phyloP scores from a whole-genome alignment of 2,113 vertebrate species.

The Eidolon helvum region DNA sequence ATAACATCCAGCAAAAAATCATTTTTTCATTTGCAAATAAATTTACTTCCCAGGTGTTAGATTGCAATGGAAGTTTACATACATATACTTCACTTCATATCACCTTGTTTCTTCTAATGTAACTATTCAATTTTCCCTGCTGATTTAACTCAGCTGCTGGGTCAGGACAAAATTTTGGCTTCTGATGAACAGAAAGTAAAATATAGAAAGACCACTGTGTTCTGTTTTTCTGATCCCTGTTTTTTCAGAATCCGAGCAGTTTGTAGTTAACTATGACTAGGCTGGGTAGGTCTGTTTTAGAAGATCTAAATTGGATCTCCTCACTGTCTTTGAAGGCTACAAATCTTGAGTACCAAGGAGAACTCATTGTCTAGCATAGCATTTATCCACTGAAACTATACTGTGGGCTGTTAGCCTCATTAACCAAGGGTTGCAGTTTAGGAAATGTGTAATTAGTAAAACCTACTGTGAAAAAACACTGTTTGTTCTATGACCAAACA shows the following conservation, averaged over 20 bases:
- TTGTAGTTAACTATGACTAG: background rate
- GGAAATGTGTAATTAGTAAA: background rate
- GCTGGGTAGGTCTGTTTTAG: background rate
- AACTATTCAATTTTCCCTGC: background rate
- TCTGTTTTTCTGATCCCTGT: background rate
- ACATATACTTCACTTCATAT: background rate
- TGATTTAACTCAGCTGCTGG: background rate
- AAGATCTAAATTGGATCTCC: background rate
- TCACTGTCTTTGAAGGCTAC: background rate
- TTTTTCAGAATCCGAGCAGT: background rate
- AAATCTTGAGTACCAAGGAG: background rate
- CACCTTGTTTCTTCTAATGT: background rate
- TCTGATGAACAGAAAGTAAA: background rate
- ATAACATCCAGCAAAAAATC: background rate
- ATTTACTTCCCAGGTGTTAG: background rate
- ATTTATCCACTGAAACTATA: background rate
- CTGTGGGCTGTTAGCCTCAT: background rate
- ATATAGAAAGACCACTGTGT: background rate
- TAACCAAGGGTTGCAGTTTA: background rate
- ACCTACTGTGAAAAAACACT: background rate
- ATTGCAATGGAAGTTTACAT: background rate
- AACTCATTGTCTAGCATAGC: background rate
- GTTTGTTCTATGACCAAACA: background rate
- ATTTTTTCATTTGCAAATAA: background rate
- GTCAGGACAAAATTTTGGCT: background rate